Evolutionary conservation across 1,140 invertebrate genomes (phyloP), one percentile per base, ranked within the genome.

Genomic region (Dryas iulia): DNA sequence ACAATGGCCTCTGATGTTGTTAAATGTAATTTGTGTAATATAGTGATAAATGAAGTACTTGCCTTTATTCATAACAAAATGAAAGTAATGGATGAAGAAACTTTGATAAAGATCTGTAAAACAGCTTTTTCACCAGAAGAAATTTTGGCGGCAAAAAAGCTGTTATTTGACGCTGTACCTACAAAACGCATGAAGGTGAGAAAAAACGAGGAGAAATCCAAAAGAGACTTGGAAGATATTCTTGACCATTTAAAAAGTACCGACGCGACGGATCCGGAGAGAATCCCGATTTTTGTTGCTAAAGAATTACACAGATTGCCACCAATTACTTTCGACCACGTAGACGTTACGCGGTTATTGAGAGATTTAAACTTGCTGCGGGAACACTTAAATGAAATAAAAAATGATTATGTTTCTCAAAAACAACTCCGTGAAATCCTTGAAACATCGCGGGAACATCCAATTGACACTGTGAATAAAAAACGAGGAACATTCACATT

Each of bases 11-110:
- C 64, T 7, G 52, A 59, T 25, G n/a, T 52, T 33, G 31, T 66
- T 25, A 66, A 66, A 31, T 59, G 64, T 66, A 12, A 12, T 52
- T 10, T 14, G 26, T 66, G 64, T 21, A 59, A 66, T 59, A 66
- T 66, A 8, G 64, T 66, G n/a, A 59, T 66, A 53, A n/a, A n/a
- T n/a, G n/a, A n/a, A n/a, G n/a, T n/a, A n/a, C n/a, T n/a, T n/a
- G n/a, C n/a, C n/a, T n/a, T n/a, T n/a, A n/a, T 66, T 1, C n/a
- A 47, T 3, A 58, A 58, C 18, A 66, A 66, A 47, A 39, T 66
- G 21, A 39, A 39, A 39, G 31, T 65, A 3, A 65, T 65, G 63
- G 63, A 65, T 14, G 63, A 65, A 21, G 63, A 65, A 21, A 56
- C 24, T 14, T 21, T 65, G 4, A 33, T 57, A 39, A 65, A n/a